Evolutionary conservation across 2,797 vertebrate genomes (phyloP), one percentile per base, ranked within the genome.

Genomic region (Smutsia gigantea): DNA sequence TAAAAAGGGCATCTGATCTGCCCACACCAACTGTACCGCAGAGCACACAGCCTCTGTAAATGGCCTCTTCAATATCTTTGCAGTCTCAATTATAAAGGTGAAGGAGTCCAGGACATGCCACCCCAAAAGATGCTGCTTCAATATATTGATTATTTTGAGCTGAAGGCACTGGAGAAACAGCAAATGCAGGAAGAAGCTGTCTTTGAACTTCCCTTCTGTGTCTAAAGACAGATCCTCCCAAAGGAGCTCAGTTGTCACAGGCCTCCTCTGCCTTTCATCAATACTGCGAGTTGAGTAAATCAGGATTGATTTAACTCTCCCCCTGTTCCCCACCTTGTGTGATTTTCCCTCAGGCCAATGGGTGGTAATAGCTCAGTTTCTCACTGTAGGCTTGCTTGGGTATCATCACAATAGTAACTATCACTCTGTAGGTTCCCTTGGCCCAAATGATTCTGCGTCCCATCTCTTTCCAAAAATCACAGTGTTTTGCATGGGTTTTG

Each of bases 11-110:
- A 37, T 72, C 13, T 42, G 46, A 51, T 21, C 37, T 46, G 21
- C 25, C 13, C 37, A 12, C 3, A 0, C 25, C 37, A 21, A 18
- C 0, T 10, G 31, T 37, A 25, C 23, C 37, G 17, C 31, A 46
- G 37, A 31, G 57, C 7, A 10, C 31, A 31, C 7, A 49, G 57
- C 49, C 19, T 57, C n/a, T 57, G 25, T 14, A 23, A 23, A 85
- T 19, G 63, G 27, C 61, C 61, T 49, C 23, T 57, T 53, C 63
- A 55, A 2, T 25, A 18, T 14, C 31, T 86, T 64, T 91, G 29
- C 37, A 25, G 18, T 10, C 83, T 46, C 23, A 57, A 31, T 71
- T 42, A 72, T 34, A 71, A 71, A 87, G 18, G 19, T 72, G 19
- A 66, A 78, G 29, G 19, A 23, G 37, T 90, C 49, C 53, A 71